A percentile compares a stretch with the other conserved stretches of the same genome.
Evolutionary conservation across 2,797 vertebrate genomes (phyloP).

Genomic region (Cuniculus paca): DNA sequence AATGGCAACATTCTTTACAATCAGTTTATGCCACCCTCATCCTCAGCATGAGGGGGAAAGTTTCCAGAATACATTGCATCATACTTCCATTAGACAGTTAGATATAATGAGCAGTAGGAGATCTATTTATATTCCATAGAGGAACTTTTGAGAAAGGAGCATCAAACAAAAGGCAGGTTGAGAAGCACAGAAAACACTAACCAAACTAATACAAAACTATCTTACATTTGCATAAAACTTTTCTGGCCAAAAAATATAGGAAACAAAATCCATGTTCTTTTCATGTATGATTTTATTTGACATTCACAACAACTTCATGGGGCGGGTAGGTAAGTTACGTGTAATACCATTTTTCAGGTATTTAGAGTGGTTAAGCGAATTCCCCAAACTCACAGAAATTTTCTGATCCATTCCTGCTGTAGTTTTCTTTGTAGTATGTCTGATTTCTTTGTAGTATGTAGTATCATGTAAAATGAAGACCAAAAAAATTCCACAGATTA

Average conservation of each 20-base stretch:
- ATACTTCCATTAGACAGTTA: constrained; percentile 3
- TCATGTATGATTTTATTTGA: not conserved
- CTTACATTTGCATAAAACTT: not conserved
- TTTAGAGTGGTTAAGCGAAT: not conserved
- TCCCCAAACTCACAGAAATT: not conserved
- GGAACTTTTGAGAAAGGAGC: constrained; percentile 7
- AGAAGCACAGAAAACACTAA: not conserved
- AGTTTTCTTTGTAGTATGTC: constrained; percentile 1
- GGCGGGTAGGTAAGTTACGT: not conserved
- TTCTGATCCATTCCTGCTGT: not conserved
- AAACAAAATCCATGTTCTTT: not conserved
- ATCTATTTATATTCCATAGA: constrained; percentile 22
- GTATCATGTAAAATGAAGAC: constrained; percentile 18
- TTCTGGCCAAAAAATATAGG: not conserved
- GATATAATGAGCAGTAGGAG: constrained; percentile 42
- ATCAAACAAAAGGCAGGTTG: not conserved
- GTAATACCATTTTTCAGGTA: not conserved
- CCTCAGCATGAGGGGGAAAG: not conserved
- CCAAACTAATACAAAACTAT: not conserved
- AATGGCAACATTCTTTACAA: constrained; percentile 30
- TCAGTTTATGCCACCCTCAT: constrained; percentile 1
- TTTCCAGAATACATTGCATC: not conserved
- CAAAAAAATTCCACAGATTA: not conserved
- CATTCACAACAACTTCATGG: not conserved
- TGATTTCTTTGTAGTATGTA: constrained; percentile 26